These are phyloP conservation scores for Oxyteleia sp. DNA, from an alignment of 2,888 invertebrate species.

Conservation along the genomic window DNA sequence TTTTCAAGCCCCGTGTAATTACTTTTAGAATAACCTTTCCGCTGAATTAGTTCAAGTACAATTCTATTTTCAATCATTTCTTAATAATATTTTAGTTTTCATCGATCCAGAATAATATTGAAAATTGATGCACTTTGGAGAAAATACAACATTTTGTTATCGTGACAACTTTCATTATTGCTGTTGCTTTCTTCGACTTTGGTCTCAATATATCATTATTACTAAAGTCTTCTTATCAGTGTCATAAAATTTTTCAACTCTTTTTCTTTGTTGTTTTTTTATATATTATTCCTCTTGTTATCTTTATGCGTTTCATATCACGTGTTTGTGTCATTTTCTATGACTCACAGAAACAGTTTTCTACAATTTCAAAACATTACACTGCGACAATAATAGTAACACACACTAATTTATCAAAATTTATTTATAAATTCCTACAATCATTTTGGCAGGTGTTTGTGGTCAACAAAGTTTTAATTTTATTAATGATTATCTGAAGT, in stretches of 20 bases:
- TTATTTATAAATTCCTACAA: slow-evolving; percentile 51
- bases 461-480: slow-evolving; percentile 22
- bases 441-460: slow-evolving; percentile 28
- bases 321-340: slow-evolving; percentile 55
- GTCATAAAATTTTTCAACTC: slow-evolving; percentile 9
- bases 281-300: slow-evolving; percentile 24
- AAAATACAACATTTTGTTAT: not conserved
- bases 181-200: too few relatives aligned
- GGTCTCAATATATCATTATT: not conserved
- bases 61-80: not conserved
- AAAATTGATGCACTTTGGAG: not conserved
- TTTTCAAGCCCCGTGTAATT: slow-evolving; percentile 4
- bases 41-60: slow-evolving; percentile 20
- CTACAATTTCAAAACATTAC: slow-evolving; percentile 51
- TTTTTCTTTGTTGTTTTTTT: slow-evolving; percentile 30
- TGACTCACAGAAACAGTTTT: slow-evolving; percentile 54
- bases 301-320: slow-evolving; percentile 32
- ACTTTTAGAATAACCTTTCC: slow-evolving; percentile 18
- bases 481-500: slow-evolving; percentile 22
- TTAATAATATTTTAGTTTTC: not conserved
- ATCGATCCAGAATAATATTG: not conserved
- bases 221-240: slow-evolving; percentile 5
- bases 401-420: slow-evolving; percentile 56
- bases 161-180: too few relatives aligned
- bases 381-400: slow-evolving; percentile 48